phyloP scores from a whole-genome alignment of 2,797 vertebrate species.

The Epinephelus awoara region DNA sequence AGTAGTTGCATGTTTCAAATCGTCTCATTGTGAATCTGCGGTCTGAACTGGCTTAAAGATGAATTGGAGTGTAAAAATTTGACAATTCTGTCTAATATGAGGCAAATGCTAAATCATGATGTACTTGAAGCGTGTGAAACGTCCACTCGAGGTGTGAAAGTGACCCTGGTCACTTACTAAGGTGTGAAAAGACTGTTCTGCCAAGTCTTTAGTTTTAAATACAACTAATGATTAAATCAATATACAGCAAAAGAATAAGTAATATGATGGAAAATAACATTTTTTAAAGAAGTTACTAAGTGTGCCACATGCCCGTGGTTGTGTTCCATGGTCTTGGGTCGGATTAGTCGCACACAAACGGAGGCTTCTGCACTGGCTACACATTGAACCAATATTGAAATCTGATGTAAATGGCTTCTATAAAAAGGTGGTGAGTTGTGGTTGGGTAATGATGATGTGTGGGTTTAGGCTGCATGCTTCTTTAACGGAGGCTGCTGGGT shows the following conservation, averaged over 20 bases:
- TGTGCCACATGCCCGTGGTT: constrained; percentile 2
- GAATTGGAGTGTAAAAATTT: too few species aligned
- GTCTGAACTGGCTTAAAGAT: too few species aligned
- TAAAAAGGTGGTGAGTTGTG: constrained; percentile 57
- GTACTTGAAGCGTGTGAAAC: not conserved
- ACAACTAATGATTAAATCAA: constrained; percentile 4
- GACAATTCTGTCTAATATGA: too few species aligned
- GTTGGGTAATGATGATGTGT: constrained; percentile 64
- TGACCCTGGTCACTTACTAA: constrained; percentile 2
- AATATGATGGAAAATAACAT: not conserved
- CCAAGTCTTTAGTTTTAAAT: not conserved
- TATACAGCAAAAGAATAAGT: constrained; percentile 1
- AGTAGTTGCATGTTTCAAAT: too few species aligned
- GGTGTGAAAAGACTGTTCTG: constrained; percentile 27
- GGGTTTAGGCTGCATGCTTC: constrained; percentile 48
- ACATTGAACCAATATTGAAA: constrained; percentile 42
- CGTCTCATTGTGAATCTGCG: too few species aligned
- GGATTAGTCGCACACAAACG: constrained; percentile 26
- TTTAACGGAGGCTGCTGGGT: constrained; percentile 48
- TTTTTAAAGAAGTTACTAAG: constrained; percentile 15
- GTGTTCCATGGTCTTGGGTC: constrained; percentile 14
- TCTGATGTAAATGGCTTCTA: constrained; percentile 50
- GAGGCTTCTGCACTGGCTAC: not conserved
- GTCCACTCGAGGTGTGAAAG: constrained; percentile 6
- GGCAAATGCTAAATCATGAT: not conserved